Conservation (phyloP, 2,113 vertebrate genomes). For the Coregonus clupeaformis region DNA sequence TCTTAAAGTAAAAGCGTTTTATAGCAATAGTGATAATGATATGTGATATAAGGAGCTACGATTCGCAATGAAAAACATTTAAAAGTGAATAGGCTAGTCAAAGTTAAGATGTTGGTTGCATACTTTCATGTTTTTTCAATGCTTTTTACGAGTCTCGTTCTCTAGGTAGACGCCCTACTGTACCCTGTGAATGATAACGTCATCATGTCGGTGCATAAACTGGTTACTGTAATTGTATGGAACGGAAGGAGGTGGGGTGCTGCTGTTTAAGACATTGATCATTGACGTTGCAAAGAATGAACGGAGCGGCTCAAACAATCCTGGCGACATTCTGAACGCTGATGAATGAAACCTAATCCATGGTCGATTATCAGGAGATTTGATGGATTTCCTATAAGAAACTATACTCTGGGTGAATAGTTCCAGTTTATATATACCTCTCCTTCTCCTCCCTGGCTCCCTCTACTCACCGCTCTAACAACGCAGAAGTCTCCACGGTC, state of each 20-base stretch:
- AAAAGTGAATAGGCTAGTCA: background rate
- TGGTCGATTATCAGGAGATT: background rate
- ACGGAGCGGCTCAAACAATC: background rate
- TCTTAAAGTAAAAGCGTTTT: too few species aligned
- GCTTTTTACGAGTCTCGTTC: background rate
- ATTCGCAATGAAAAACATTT: too few species aligned
- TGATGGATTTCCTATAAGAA: background rate
- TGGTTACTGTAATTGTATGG: constrained; percentile 3
- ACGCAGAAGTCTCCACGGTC: background rate
- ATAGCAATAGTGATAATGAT: too few species aligned
- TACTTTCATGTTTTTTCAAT: background rate
- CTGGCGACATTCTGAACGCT: background rate
- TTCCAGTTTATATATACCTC: background rate
- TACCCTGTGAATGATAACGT: constrained; percentile 2
- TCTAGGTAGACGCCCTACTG: background rate
- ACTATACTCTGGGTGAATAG: background rate
- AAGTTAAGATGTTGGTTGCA: background rate
- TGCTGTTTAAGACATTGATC: constrained; percentile 3
- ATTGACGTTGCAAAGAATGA: background rate
- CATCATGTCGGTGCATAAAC: constrained; percentile 1
- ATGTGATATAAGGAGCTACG: too few species aligned
- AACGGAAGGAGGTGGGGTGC: constrained; percentile 1
- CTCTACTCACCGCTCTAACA: background rate
- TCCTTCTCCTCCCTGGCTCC: background rate
- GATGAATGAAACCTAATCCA: background rate